Evolutionary conservation across 1,140 invertebrate genomes (phyloP).

Genomic region (Coenobita brevimanus): DNA sequence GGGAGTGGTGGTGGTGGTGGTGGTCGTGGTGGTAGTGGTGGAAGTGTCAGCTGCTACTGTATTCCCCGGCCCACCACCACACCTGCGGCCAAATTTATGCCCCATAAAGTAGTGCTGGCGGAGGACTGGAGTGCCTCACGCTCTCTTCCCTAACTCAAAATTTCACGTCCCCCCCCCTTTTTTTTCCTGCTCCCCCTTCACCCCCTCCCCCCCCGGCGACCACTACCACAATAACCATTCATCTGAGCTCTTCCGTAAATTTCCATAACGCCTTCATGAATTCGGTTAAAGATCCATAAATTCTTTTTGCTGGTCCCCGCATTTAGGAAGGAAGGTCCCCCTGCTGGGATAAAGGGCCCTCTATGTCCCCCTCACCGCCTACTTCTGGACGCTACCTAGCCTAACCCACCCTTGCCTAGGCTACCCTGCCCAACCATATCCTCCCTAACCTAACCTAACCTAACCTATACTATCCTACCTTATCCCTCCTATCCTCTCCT

Average conservation of each 20-base stretch:
- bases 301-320: slow-evolving; percentile 1
- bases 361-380: neutral
- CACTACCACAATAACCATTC: neutral
- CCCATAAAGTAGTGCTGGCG: neutral
- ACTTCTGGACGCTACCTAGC: neutral
- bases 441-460: too few species aligned
- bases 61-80: too few species aligned
- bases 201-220: neutral
- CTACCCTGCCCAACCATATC: too few species aligned
- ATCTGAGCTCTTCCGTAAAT: slow-evolving; percentile 4
- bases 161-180: too few species aligned
- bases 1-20: too few species aligned
- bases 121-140: neutral
- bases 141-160: neutral
- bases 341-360: neutral
- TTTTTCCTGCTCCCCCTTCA: too few species aligned
- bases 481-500: too few species aligned
- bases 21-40: neutral
- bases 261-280: slow-evolving; percentile 24
- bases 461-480: too few species aligned
- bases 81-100: neutral
- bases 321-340: neutral
- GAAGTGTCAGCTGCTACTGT: too few species aligned
- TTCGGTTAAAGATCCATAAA: slow-evolving; percentile 22
- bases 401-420: neutral